A percentile compares a stretch with the other conserved stretches of the same genome.
Evolutionary conservation across 2,888 invertebrate species (phyloP).

Genomic region (Sicus ferrugineus): DNA sequence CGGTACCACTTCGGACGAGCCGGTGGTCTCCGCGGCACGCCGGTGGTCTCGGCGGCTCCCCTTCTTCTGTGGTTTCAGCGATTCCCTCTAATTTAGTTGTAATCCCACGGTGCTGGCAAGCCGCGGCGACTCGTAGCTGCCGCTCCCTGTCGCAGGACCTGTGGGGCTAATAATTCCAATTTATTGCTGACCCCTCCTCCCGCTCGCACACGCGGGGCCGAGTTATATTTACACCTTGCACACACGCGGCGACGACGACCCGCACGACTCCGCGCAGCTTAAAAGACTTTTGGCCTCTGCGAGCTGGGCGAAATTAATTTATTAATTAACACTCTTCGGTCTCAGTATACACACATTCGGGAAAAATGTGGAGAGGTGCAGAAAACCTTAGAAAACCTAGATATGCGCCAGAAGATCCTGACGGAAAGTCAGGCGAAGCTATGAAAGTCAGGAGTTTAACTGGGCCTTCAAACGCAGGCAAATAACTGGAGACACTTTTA

Average conservation of each 20-base stretch:
- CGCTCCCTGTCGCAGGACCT: slow-evolving; percentile 21
- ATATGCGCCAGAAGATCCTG: background rate
- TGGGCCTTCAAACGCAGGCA: too few relatives aligned
- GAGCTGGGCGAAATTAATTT: background rate
- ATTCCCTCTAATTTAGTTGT: slow-evolving; percentile 32
- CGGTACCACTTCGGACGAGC: slow-evolving; percentile 18
- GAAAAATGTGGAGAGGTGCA: too few relatives aligned
- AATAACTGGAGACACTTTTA: too few relatives aligned
- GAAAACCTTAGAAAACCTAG: too few relatives aligned
- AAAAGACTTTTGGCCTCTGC: background rate
- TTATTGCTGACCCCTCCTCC: slow-evolving; percentile 37
- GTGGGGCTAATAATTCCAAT: slow-evolving; percentile 35
- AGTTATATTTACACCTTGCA: slow-evolving; percentile 39
- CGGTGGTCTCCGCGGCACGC: slow-evolving; percentile 35
- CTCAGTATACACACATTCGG: background rate
- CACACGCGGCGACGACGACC: slow-evolving; percentile 13
- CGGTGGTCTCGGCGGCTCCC: slow-evolving; percentile 45
- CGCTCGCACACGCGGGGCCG: slow-evolving; percentile 3
- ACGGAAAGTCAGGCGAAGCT: background rate
- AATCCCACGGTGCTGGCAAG: slow-evolving; percentile 26
- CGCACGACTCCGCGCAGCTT: background rate
- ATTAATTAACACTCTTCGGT: background rate
- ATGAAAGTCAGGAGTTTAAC: background rate
- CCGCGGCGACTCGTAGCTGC: background rate
- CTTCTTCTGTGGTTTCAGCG: background rate